Evolutionary conservation across 2,888 invertebrate species (phyloP), one percentile per base, ranked within the genome.

Genomic region (Aphelenchoides bicaudatus): DNA sequence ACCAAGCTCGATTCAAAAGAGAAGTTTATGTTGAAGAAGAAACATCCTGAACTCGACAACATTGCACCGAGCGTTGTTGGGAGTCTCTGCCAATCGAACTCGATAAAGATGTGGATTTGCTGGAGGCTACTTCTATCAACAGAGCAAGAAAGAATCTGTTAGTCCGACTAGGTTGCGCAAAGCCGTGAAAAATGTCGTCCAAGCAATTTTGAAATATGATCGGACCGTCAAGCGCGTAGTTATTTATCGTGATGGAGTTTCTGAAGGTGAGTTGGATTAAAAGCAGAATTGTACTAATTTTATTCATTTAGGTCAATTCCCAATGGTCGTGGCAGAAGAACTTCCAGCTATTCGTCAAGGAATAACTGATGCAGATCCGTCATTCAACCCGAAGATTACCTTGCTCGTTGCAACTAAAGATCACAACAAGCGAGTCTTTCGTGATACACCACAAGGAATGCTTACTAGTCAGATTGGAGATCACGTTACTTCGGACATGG

Each of bases 81-180:
- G 65, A 4, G 50, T 66, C 29, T 54, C 46, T 28, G 66, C 60
- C 1, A 66, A 66, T 30, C 43, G 31, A 16, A n/a, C n/a, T n/a
- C 5, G 29, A 4, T 28, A 21, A 23, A 58, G 66, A 27, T 21
- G 6, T 6, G 43, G 43, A 6, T 43, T 66, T 48, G 38, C 46
- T 3, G 66, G 66, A 19, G 69, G 70, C 31, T 66, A 51, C 47
- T 62, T 68, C 39, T 66, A 63, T 23, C 60, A 63, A 27, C 56
- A 70, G 10, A 46, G 49, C 29, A 23, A 59, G 2, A 57, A 47
- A 3, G 68, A 65, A 6, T 31, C 28, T 8, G 38, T 65, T 8
- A 46, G 56, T 2, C 27, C 31, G 4, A 29, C 31, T 2, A 25
- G 21, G 8, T 50, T 65, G 19, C 23, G 31, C 1, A 27, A 58